Evolutionary conservation across 2,888 invertebrate species (phyloP), one percentile per base, ranked within the genome.

Genomic region (Rotaria sp.): DNA sequence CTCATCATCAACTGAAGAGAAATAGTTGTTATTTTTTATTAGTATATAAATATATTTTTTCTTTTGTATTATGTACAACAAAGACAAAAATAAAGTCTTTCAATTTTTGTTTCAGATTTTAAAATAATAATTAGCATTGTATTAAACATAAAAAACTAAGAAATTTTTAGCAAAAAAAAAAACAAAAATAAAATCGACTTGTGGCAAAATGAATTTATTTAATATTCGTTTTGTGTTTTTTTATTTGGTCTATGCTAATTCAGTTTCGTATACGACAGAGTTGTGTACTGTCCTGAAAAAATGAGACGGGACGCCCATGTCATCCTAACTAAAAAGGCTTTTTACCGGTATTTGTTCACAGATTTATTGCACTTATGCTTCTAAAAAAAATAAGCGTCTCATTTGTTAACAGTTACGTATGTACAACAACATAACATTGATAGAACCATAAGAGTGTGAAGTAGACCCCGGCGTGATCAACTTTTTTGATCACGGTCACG

Each of bases 151-250:
- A 50, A 85, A 85, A 85, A 80, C 85, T 30, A 86, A 86, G 67
- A 85, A 84, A 75, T 48, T 86, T 48, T 74, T 86, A 55, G 86
- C 86, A n/a, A n/a, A n/a, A n/a, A 18, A 86, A 85, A 52, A 86
- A 86, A 74, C 80, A 59, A 67, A 86, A 86, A 52, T 80, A 86
- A 85, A 86, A 86, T n/a, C 50, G 86, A 84, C 85, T 85, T 26
- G 74, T 86, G 55, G 85, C 86, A 55, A 52, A 85, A 85, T 86
- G 86, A 85, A 35, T 67, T 13, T 30, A 8, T 35, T 35, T 35
- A 13, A 30, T 24, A 24, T 26, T 55, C 21, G 8, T 21, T 24
- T 5, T 18, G 4, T 7, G 26, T 55, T 55, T 26, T 5, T 55
- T 55, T 26, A 24, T 2, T 26, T 55, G 4, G 26, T 55, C 1